phyloP scores from a whole-genome alignment of 2,888 invertebrate species.

The Pterostichus madidus region DNA sequence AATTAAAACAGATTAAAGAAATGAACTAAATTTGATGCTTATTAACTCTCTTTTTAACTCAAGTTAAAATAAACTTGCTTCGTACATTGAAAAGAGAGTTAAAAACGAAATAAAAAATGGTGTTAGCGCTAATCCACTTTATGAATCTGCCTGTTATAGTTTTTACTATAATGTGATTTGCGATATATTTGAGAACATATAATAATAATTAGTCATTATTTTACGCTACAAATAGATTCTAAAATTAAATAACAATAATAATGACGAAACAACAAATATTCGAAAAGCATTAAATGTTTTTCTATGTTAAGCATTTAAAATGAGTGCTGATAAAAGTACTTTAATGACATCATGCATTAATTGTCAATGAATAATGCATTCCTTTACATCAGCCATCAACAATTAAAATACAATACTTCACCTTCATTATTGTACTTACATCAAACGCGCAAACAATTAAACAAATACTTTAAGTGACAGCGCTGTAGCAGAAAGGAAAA shows the following conservation, averaged over 20 bases:
- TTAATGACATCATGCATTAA: conserved; percentile 49
- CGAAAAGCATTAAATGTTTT: conserved; percentile 23
- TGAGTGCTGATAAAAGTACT: conserved; percentile 19
- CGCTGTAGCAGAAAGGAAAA: too few species aligned
- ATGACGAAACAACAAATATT: conserved; percentile 26
- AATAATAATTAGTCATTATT: background rate
- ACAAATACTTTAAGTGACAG: too few species aligned
- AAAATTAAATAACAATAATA: conserved; percentile 17
- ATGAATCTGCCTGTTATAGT: too few species aligned
- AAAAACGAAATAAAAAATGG: too few species aligned
- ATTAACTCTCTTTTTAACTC: too few species aligned
- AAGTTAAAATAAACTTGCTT: too few species aligned
- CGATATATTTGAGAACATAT: background rate
- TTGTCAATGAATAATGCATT: conserved; percentile 44
- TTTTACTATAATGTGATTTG: background rate
- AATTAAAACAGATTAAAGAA: too few species aligned
- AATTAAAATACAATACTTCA: conserved; percentile 15
- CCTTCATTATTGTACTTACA: too few species aligned
- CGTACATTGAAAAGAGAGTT: too few species aligned
- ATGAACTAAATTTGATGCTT: too few species aligned
- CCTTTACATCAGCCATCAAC: conserved; percentile 2
- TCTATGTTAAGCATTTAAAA: conserved; percentile 40
- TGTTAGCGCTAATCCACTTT: too few species aligned
- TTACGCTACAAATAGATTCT: background rate
- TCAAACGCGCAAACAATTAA: too few species aligned